Percentiles rank a stretch among this genome's conserved stretches.
Evolutionary conservation across 2,113 vertebrate species (phyloP).

Genomic region (Callipepla squamata): DNA sequence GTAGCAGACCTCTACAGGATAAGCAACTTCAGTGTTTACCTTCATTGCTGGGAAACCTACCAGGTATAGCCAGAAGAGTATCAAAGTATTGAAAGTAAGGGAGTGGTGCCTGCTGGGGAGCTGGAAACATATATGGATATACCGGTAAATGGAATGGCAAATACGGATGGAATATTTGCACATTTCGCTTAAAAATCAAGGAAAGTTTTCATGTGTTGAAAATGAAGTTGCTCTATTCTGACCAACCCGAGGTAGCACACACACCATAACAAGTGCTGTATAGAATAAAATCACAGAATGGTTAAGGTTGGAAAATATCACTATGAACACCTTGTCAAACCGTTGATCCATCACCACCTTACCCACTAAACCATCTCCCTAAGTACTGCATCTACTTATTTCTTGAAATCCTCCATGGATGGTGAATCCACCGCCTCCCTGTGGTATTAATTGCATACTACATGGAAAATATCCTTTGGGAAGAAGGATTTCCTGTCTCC

Average conservation of each 20-base stretch:
- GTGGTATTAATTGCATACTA: background rate
- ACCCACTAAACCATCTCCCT: no score
- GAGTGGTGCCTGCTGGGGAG: background rate
- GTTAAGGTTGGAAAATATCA: no score
- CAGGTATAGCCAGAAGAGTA: background rate
- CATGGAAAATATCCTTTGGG: background rate
- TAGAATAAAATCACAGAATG: background rate
- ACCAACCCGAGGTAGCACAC: background rate
- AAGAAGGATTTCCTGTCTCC: background rate
- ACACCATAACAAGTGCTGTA: background rate
- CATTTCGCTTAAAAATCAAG: background rate
- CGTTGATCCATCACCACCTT: no score
- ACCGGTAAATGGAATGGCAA: background rate
- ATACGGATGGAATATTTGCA: background rate
- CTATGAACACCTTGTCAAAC: no score
- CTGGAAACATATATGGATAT: background rate
- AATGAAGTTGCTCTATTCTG: background rate
- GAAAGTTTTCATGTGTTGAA: background rate
- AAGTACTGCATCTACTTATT: no score
- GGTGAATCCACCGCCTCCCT: no score
- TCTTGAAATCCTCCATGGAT: no score
- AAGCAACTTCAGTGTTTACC: background rate
- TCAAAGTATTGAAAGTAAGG: background rate
- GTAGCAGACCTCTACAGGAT: background rate
- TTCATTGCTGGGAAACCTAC: background rate